Evolutionary conservation across 2,113 vertebrate species (phyloP), one percentile per base, ranked within the genome.

Genomic region (Meleagris gallopavo): DNA sequence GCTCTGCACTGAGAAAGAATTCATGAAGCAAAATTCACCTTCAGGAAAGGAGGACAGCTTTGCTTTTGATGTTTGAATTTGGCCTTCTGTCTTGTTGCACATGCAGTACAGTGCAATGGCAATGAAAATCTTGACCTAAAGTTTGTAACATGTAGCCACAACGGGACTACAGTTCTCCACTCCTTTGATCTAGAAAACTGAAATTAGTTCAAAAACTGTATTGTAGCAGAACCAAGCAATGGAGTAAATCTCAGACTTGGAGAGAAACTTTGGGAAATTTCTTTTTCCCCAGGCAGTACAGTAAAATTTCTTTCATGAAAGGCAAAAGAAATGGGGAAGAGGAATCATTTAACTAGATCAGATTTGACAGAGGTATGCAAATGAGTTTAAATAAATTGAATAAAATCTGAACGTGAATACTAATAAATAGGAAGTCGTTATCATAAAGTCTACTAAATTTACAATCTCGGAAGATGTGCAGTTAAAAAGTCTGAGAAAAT

Each of bases 381-480:
- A 32, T 80, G 71, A 91, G 67, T 85, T 96, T 83, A 93, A 87
- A 91, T 69, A 85, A 94, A 90, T 86, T 29, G 67, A 90, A 86
- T 88, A 58, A 80, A 94, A 90, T 70, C 34, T 27, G 45, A 80
- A 70, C 48, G 21, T 7, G 67, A 88, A 58, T 66, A 12, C 5
- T 43, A 73, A 90, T 83, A 58, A 88, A 83, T 58, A 85, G 40
- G 29, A 80, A 92, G 83, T 76, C 60, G 29, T 83, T 86, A 92
- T 45, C 46, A 1, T 27, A 54, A 34, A 41, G 25, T 46, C 72
- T 80, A 4, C 69, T 66, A 86, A 86, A 83, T 86, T 90, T 90
- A 77, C 64, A 94, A 84, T 69, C 83, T 73, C 38, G 10, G 69
- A 55, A 52, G 40, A 40, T 69, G 69, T 80, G 86, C 87, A 95